Base-by-base conservation (phyloP, 2,888 invertebrate genomes). In the Caenorhabditis japonica region DNA sequence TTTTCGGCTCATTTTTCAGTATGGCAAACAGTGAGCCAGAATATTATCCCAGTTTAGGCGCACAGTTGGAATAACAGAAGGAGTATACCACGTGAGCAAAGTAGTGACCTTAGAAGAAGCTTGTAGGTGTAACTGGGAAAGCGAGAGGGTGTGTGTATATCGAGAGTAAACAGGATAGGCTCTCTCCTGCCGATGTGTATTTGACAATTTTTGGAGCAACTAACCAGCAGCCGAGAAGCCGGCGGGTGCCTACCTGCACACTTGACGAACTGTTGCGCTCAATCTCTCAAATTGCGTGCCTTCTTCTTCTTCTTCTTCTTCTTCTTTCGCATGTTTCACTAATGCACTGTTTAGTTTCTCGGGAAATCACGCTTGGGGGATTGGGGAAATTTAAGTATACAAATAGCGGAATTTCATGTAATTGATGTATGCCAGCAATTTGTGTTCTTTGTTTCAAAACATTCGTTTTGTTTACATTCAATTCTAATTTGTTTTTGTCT, bases 131-230 rank as follows among this genome's bases (percentile, higher is more conserved):
- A 69, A 52, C 27, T 36, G 53, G 44, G 30, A 30, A 10, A 10
- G 52, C 44, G 12, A 43, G 49, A 56, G 43, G 66, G 66, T 66
- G 66, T 66, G 56, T 58, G 56, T 66, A 56, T 66, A 58, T 51
- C 38, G 38, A 51, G 66, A 56, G 66, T 66, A 66, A 66, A 66
- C 66, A 66, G 66, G 62, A 64, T 64, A 64, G 64, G 64, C 56
- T 64, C 55, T 46, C 39, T 30, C 47, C 47, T 38, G 51, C 38
- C 51, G 47, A 47, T 56, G 66, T 66, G 66, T 66, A 58, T 66
- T 66, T 66, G 66, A 66, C 66, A 66, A 66, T 66, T 66, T 66
- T 56, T 66, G 66, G 66, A 51, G 66, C 41, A 51, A 56, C 49
- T 34, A 30, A 30, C 5, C 34, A 30, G 17, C 23, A 8, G 33